These are phyloP conservation scores for Disparrhopalites patrizii DNA, from an alignment of 2,888 invertebrate species.

Conservation along the genomic window DNA sequence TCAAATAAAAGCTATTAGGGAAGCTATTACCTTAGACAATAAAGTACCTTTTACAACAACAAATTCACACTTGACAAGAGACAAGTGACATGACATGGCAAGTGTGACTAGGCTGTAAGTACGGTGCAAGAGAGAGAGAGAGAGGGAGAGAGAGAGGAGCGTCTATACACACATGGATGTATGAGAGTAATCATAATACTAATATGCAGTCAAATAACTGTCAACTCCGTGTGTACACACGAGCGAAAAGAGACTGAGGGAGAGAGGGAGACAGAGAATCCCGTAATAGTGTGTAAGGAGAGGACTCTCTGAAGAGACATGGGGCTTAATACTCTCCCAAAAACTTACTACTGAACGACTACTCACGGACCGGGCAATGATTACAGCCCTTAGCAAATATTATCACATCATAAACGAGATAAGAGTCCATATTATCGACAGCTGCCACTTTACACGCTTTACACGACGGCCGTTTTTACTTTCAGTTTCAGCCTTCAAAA, in stretches of 20 bases:
- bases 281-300: too few species aligned
- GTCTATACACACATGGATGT: neutral
- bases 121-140: slow-evolving; percentile 1
- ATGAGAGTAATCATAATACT: neutral
- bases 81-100: slow-evolving; percentile 32
- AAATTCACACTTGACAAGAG: slow-evolving; percentile 26
- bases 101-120: slow-evolving; percentile 27
- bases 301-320: too few species aligned
- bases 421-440: slow-evolving; percentile 36
- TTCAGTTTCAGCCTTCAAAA: slow-evolving; percentile 3
- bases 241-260: neutral
- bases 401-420: slow-evolving; percentile 36
- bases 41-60: slow-evolving; percentile 25
- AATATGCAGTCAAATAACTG: slow-evolving; percentile 24
- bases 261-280: slow-evolving; percentile 24
- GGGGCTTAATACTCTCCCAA: too few species aligned
- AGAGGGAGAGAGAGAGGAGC: neutral
- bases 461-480: neutral
- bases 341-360: slow-evolving; percentile 24
- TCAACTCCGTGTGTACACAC: slow-evolving; percentile 4
- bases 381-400: slow-evolving; percentile 37
- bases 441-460: slow-evolving; percentile 31
- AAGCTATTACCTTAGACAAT: slow-evolving; percentile 28
- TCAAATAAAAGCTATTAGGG: slow-evolving; percentile 27
- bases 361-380: slow-evolving; percentile 29